Base-by-base conservation (phyloP, 2,113 vertebrate species). In the Oncorhynchus tshawytscha region DNA sequence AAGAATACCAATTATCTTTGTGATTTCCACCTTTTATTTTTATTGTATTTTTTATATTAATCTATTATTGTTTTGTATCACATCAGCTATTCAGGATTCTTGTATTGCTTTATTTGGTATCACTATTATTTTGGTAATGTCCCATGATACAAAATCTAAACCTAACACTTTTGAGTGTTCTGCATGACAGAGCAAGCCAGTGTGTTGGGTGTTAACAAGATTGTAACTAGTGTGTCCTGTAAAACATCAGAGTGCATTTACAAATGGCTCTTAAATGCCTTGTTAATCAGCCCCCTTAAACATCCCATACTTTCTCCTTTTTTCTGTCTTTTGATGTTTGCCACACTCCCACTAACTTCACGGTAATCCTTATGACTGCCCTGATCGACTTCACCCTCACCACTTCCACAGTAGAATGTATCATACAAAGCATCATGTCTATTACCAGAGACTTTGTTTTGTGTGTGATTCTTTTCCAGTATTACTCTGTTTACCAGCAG, bases 171-270 rank as follows among this genome's bases (percentile, higher is more conserved):
- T 84, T 82, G 18, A 72, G 34, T 60, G 75, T 51, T 75, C 16
- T 60, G 18, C 29, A 67, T 39, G 66, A 34, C 12, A 66, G 59
- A 59, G 65, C 69, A 29, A 48, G 6, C 68, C 79, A 66, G 20
- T 1, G 16, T 62, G 25, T 54, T 54, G 16, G 67, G 25, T 70
- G 65, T 86, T 85, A 76, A 87, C 87, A 82, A 24, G 72, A 80
- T 39, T 76, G 73, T 86, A 86, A 87, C 85, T 77, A 73, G 34
- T 72, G 31, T 22, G 45, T 74, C 73, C 76, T 67, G 78, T 89
- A 73, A 90, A 90, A 81, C 82, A 84, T 60, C 78, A 77, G 20
- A 69, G 73, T 77, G 71, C n/a, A 29, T 72, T 65, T 84, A 74
- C 78, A 80, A 51, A 76, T 81, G 74, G 59, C 57, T 39, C 74